phyloP scores from a whole-genome alignment of 2,888 invertebrate genomes.

The Drosophila subsilvestris region DNA sequence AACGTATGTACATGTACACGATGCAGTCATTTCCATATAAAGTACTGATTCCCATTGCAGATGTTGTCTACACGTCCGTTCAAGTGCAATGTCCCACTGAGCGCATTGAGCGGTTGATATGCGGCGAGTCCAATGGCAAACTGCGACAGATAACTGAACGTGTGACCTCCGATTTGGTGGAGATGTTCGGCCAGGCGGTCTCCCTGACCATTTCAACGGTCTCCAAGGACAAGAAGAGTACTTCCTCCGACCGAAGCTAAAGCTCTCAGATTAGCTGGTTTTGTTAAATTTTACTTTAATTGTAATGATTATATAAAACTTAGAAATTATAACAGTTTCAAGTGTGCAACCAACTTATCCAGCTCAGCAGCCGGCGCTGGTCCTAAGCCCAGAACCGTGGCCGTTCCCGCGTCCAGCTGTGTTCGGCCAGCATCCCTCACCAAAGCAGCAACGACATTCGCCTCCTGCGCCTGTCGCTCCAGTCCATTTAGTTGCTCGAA shows the following conservation, averaged over 20 bases:
- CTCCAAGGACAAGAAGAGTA: conserved; percentile 46
- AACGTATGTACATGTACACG: conserved; percentile 81
- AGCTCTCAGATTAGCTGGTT: neutral
- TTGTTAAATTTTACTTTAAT: conserved; percentile 17
- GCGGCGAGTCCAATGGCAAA: conserved; percentile 88
- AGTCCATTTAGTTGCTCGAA: conserved; percentile 85
- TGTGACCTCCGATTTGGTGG: conserved; percentile 87
- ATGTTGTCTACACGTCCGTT: conserved; percentile 86
- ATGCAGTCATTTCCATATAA: neutral
- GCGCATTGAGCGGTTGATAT: conserved; percentile 87
- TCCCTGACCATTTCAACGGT: conserved; percentile 82
- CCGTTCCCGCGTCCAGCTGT: conserved; percentile 88
- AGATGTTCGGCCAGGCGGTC: conserved; percentile 87
- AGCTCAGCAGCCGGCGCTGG: conserved; percentile 86
- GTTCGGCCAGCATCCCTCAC: conserved; percentile 91
- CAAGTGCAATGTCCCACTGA: conserved; percentile 87
- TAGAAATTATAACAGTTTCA: conserved; percentile 85
- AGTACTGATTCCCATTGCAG: conserved; percentile 77
- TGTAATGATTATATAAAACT: conserved; percentile 30
- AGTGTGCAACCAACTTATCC: conserved; percentile 87
- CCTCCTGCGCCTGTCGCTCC: conserved; percentile 84
- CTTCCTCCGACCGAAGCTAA: conserved; percentile 6
- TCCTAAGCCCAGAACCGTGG: conserved; percentile 90
- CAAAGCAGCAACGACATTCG: conserved; percentile 85
- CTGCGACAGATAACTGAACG: conserved; percentile 89